These are phyloP conservation scores for Hoplostethus mediterraneus DNA, from an alignment of 2,797 vertebrate genomes.

Conservation along the genomic window DNA sequence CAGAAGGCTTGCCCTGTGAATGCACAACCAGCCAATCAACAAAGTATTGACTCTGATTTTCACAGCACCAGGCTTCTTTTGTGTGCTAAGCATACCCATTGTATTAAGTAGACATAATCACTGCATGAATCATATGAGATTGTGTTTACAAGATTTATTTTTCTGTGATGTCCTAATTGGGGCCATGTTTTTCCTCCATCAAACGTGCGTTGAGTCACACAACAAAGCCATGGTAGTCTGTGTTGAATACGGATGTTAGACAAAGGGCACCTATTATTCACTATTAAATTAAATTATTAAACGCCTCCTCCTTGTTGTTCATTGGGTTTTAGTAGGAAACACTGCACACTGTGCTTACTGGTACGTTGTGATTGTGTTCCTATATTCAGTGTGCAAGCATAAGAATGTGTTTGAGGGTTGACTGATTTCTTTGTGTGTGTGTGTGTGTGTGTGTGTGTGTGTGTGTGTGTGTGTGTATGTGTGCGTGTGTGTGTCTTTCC, in stretches of 20 bases:
- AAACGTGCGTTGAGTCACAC: background rate
- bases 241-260: background rate
- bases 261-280: background rate
- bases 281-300: background rate
- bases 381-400: background rate
- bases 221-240: background rate
- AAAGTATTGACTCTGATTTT: background rate
- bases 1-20: constrained; percentile 27
- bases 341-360: background rate
- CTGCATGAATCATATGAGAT: background rate
- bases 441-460: background rate
- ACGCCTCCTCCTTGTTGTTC: background rate
- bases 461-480: background rate
- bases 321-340: background rate
- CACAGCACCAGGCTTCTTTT: constrained; percentile 40
- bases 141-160: background rate
- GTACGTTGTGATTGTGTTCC: background rate
- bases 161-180: background rate
- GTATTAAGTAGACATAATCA: background rate
- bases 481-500: background rate
- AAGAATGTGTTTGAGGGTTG: background rate
- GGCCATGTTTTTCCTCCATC: background rate
- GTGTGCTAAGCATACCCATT: constrained; percentile 10
- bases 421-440: too few species aligned
- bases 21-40: constrained; percentile 36